These are phyloP conservation scores for Coenonympha arcania DNA, from an alignment of 2,888 invertebrate species.

Conservation along the genomic window DNA sequence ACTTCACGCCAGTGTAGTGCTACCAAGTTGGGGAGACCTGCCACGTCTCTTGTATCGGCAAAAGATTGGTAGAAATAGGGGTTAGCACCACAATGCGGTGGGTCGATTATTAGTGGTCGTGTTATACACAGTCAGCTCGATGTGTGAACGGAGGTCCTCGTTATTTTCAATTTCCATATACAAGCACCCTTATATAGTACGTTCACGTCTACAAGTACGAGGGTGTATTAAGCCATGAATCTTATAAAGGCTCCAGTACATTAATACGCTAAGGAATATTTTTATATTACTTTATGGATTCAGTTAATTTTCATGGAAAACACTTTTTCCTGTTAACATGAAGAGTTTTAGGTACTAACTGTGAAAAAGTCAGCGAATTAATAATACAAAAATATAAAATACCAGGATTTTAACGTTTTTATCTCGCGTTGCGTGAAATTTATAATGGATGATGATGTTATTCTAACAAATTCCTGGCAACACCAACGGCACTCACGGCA, in stretches of 20 bases:
- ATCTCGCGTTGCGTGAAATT: slow-evolving; percentile 26
- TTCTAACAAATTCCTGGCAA: slow-evolving; percentile 60
- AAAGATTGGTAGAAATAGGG: slow-evolving; percentile 51
- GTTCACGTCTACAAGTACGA: slow-evolving; percentile 60
- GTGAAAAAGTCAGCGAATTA: neutral
- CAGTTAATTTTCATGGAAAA: neutral
- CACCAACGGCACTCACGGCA: slow-evolving; percentile 42
- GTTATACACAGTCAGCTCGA: slow-evolving; percentile 59
- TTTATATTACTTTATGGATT: slow-evolving; percentile 19
- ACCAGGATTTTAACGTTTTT: slow-evolving; percentile 18
- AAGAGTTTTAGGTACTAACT: too few relatives aligned
- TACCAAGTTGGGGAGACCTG: slow-evolving; percentile 55
- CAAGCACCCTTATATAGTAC: slow-evolving; percentile 59
- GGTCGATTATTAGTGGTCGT: slow-evolving; percentile 57
- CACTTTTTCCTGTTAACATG: too few relatives aligned
- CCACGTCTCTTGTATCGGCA: slow-evolving; percentile 48
- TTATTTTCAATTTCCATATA: slow-evolving; percentile 75
- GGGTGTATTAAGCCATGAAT: slow-evolving; percentile 70
- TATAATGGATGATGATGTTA: slow-evolving; percentile 57
- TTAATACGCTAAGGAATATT: slow-evolving; percentile 40
- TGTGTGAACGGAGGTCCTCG: slow-evolving; percentile 69
- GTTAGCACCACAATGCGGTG: slow-evolving; percentile 47
- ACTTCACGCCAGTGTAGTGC: slow-evolving; percentile 56
- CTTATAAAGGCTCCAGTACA: slow-evolving; percentile 63
- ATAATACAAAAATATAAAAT: slow-evolving; percentile 6